A percentile compares a stretch with the other conserved stretches of the same genome.
Evolutionary conservation across 64 coral and sea anemone genomes (phyloP).

Genomic region (Stylophora pistillata): DNA sequence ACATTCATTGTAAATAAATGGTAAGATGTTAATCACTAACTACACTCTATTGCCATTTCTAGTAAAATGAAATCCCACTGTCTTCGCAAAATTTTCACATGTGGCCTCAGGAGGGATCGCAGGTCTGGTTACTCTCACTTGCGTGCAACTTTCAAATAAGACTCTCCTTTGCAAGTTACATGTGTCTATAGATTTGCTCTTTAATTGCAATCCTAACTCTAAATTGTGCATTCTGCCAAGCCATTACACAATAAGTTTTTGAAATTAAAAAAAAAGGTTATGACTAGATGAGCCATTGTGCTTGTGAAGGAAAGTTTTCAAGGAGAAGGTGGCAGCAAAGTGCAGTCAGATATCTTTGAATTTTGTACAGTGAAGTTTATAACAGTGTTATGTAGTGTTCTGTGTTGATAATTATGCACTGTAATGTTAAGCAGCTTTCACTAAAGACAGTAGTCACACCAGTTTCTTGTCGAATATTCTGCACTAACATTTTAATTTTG

Average conservation of each 20-base stretch:
- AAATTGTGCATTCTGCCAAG: no score
- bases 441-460: slow-evolving; percentile 5
- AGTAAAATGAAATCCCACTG: slow-evolving; percentile 43
- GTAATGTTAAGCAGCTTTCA: slow-evolving; percentile 22
- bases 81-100: slow-evolving; percentile 54
- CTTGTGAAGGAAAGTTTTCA: slow-evolving; percentile 22
- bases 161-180: slow-evolving; percentile 51
- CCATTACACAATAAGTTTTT: no score
- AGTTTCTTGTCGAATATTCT: background rate
- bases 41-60: slow-evolving; percentile 40
- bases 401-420: background rate
- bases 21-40: slow-evolving; percentile 17
- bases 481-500: no score
- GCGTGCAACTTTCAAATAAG: slow-evolving; percentile 43
- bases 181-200: background rate
- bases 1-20: background rate
- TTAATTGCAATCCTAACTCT: no score
- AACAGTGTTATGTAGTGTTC: no score
- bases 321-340: slow-evolving; percentile 8
- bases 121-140: slow-evolving; percentile 43
- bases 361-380: background rate
- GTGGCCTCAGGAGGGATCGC: slow-evolving; percentile 45
- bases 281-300: background rate
- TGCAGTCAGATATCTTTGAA: background rate
- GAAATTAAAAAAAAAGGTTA: no score